These are phyloP conservation scores for Pongo pygmaeus DNA, from an alignment of 2,113 vertebrate genomes.

Conservation along the genomic window DNA sequence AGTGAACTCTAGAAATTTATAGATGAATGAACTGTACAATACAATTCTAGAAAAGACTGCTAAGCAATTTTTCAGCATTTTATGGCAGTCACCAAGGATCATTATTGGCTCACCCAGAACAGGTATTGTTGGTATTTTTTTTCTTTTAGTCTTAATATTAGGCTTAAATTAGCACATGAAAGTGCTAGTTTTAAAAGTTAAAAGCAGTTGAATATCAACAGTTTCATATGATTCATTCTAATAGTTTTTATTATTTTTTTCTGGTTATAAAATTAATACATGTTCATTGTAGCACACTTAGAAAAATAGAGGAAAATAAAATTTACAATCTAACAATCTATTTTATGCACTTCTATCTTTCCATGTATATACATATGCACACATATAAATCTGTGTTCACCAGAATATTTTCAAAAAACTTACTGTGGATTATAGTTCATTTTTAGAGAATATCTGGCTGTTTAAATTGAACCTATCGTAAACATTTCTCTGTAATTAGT, in stretches of 20 bases:
- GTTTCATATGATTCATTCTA: constrained; percentile 47
- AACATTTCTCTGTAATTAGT: constrained; percentile 1
- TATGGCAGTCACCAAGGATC: neutral
- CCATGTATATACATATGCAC: neutral
- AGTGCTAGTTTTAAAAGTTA: constrained; percentile 47
- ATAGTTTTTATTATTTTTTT: constrained; percentile 23
- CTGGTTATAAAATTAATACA: constrained; percentile 50
- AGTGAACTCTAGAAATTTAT: constrained; percentile 26
- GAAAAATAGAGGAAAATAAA: constrained; percentile 44
- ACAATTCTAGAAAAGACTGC: constrained; percentile 50
- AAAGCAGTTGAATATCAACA: constrained; percentile 52
- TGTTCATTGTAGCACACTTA: constrained; percentile 19
- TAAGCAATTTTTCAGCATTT: constrained; percentile 43
- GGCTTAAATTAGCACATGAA: constrained; percentile 39
- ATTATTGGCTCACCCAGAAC: constrained; percentile 41
- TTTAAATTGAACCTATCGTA: constrained; percentile 33
- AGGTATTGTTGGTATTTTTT: constrained; percentile 36
- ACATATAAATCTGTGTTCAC: neutral
- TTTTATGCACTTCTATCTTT: constrained; percentile 23
- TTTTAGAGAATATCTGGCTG: constrained; percentile 43
- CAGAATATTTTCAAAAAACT: constrained; percentile 16
- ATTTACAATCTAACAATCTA: constrained; percentile 13
- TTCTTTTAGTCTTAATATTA: constrained; percentile 49
- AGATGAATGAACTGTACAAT: constrained; percentile 15
- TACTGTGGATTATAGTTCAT: constrained; percentile 28